A percentile compares a stretch with the other conserved stretches of the same genome.
phyloP scores from a whole-genome alignment of 1,140 invertebrate species.

The Drosophila arizonae region DNA sequence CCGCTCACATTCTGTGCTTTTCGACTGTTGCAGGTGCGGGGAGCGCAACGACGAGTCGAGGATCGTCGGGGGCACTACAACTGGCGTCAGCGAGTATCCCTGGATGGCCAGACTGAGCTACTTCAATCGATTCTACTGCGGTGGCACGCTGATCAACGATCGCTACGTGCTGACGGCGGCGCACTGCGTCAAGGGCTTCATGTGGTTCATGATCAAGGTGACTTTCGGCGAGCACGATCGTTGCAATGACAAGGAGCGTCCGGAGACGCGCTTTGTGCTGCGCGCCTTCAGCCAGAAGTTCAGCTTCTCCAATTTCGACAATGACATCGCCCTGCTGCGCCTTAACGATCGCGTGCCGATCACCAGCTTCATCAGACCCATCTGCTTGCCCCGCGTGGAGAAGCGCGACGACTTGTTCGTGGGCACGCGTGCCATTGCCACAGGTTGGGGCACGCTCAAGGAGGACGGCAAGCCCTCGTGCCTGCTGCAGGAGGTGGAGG shows the following conservation, averaged over 20 bases:
- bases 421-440: slow-evolving; percentile 87
- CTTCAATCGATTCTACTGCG: slow-evolving; percentile 93
- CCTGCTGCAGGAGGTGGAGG: slow-evolving; percentile 90
- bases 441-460: slow-evolving; percentile 93
- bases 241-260: slow-evolving; percentile 87
- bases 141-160: slow-evolving; percentile 91
- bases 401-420: slow-evolving; percentile 86
- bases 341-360: slow-evolving; percentile 90
- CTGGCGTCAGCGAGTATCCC: slow-evolving; percentile 89
- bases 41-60: slow-evolving; percentile 89
- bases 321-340: slow-evolving; percentile 91
- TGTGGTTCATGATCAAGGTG: slow-evolving; percentile 95
- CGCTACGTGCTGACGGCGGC: slow-evolving; percentile 92
- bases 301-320: slow-evolving; percentile 91
- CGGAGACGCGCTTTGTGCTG: slow-evolving; percentile 90
- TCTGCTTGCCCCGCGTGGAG: slow-evolving; percentile 88
- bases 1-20: neutral
- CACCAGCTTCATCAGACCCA: slow-evolving; percentile 89
- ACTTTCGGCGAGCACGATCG: slow-evolving; percentile 92
- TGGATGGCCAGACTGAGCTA: slow-evolving; percentile 92
- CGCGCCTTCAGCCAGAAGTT: slow-evolving; percentile 90
- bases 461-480: slow-evolving; percentile 92
- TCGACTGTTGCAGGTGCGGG: slow-evolving; percentile 87
- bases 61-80: slow-evolving; percentile 88
- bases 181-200: slow-evolving; percentile 93